These are phyloP conservation scores for Arvicanthis niloticus DNA, from an alignment of 2,113 vertebrate genomes.

Conservation along the genomic window DNA sequence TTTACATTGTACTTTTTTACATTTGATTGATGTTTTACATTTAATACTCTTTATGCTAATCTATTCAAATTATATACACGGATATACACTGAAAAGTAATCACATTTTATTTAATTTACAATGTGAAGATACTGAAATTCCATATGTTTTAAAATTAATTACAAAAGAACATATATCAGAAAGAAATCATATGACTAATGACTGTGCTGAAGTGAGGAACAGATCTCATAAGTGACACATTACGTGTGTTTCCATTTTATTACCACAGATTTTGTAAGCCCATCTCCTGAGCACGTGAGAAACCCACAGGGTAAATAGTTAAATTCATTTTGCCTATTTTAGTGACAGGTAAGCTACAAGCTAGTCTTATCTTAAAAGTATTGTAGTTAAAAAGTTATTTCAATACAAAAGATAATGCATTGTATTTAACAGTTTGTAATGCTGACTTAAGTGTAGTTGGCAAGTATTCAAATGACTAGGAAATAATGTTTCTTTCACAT, in stretches of 20 bases:
- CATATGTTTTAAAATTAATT: constrained; percentile 35
- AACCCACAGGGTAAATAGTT: constrained; percentile 13
- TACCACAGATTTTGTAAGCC: not conserved
- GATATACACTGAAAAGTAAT: constrained; percentile 27
- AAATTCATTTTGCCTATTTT: constrained; percentile 45
- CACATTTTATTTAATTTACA: constrained; percentile 38
- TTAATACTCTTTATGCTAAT: constrained; percentile 37
- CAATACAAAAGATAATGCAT: constrained; percentile 41
- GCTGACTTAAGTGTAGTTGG: constrained; percentile 6
- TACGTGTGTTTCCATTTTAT: not conserved
- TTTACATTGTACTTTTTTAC: not conserved
- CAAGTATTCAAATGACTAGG: constrained; percentile 45
- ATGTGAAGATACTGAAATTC: constrained; percentile 44
- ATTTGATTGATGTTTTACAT: too few species aligned
- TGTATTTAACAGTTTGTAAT: not conserved
- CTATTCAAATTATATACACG: constrained; percentile 10
- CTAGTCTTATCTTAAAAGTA: constrained; percentile 39
- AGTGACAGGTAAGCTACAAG: constrained; percentile 40
- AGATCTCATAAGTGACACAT: constrained; percentile 34
- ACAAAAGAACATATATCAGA: not conserved
- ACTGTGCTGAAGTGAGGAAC: constrained; percentile 16
- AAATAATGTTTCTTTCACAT: not conserved
- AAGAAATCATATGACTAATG: constrained; percentile 25
- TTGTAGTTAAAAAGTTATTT: constrained; percentile 11
- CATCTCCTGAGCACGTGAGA: not conserved